Base-by-base conservation (phyloP, 1,140 invertebrate species). In the Nasonia giraulti region DNA sequence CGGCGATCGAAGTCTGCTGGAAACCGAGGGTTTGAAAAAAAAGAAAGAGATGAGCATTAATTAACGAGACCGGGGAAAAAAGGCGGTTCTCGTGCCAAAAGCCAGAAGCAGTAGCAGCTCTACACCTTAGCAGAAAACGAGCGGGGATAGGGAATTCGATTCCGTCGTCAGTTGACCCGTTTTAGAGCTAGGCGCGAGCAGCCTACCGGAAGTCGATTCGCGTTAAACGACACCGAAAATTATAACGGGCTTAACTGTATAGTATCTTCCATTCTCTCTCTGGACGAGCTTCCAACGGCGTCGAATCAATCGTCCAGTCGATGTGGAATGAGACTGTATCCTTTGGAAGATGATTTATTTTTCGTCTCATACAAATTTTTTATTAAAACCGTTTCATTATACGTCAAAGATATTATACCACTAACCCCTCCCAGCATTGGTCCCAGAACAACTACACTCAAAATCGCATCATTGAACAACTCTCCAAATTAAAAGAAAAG, bases 221-320 rank as follows among this genome's bases (percentile, higher is more conserved):
- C 55, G 55, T 62, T 62, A 62, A 62, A 62, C 55, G 55, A 62
- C 55, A 62, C 55, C 55, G 55, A 62, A 62, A 62, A 62, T 62
- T 62, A 62, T 20, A 62, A 62, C 55, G 20, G 55, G 14, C 55
- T 71, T 8, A 2, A 8, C 23, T 33, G 17, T 31, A 12, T 69
- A 69, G n/a, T 69, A 10, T 20, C 6, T 20, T 0, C n/a, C 11
- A 4, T 7, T 66, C n/a, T 23, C 17, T 20, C 17, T n/a, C 17
- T 17, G 40, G 40, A 5, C 33, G 33, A 44, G 8, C 6, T 44
- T 44, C 7, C 40, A 44, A 8, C 8, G 10, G 10, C 40, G 40
- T 44, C 10, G 40, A 44, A 44, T 44, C 40, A 44, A 44, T 44
- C 40, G 40, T 44, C 40, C 40, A 10, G 40, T 44, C 40, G 40